Conservation (phyloP, 2,888 invertebrate genomes). For the Epinotia bilunana region DNA sequence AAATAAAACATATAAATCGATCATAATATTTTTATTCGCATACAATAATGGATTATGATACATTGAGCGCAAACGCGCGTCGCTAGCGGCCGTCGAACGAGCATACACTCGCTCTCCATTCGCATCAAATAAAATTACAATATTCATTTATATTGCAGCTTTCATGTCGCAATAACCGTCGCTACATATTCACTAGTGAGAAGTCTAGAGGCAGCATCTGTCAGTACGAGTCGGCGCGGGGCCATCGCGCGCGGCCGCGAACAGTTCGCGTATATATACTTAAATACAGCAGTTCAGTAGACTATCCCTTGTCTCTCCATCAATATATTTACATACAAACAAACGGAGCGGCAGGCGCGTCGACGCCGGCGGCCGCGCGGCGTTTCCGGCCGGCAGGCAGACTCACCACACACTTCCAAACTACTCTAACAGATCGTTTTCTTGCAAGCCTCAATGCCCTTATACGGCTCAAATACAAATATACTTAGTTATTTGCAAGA, state of each 20-base stretch:
- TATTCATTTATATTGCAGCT: conserved; percentile 80
- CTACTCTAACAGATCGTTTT: conserved; percentile 44
- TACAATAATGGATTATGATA: conserved; percentile 84
- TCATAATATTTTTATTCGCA: conserved; percentile 84
- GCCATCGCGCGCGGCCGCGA: conserved; percentile 65
- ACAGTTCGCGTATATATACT: conserved; percentile 76
- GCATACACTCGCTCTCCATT: conserved; percentile 57
- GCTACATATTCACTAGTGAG: conserved; percentile 83
- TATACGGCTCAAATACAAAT: conserved; percentile 41
- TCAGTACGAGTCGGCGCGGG: conserved; percentile 67
- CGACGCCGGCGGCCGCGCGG: conserved; percentile 50
- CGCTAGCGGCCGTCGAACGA: conserved; percentile 63
- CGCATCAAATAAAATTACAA: conserved; percentile 77
- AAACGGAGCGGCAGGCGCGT: conserved; percentile 64
- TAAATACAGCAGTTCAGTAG: conserved; percentile 80
- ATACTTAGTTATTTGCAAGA: conserved; percentile 28
- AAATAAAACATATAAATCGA: conserved; percentile 59
- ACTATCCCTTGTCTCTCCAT: conserved; percentile 74
- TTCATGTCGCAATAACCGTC: conserved; percentile 74
- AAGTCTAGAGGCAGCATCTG: conserved; percentile 79
- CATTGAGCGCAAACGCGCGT: conserved; percentile 74
- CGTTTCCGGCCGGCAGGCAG: conserved; percentile 52
- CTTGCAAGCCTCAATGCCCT: conserved; percentile 45
- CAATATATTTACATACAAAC: conserved; percentile 79
- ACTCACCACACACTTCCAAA: conserved; percentile 61